Percentiles rank a stretch among this genome's conserved stretches.
Evolutionary conservation across 64 coral and sea anemone species (phyloP).

Genomic region (Cladopsammia gracilis): DNA sequence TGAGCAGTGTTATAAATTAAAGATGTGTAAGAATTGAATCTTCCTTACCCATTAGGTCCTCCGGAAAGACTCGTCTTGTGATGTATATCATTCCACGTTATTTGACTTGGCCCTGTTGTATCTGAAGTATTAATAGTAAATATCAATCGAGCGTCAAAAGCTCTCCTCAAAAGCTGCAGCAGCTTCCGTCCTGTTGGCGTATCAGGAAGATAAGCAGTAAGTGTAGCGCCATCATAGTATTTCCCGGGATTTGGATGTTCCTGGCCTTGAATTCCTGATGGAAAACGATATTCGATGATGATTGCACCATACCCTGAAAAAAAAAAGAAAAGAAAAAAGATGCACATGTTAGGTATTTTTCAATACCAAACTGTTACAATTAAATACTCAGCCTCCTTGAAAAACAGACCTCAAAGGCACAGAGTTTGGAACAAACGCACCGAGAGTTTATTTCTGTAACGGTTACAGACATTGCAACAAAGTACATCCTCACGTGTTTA

Average conservation of each 20-base stretch:
- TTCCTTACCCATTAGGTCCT: slow-evolving; percentile 57
- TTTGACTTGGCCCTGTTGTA: slow-evolving; percentile 55
- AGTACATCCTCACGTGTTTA: no score
- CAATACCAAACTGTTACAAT: no score
- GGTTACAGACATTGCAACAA: no score
- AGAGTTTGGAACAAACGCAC: no score
- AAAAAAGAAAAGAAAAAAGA: not conserved
- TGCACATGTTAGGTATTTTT: no score
- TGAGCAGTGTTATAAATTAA: no score
- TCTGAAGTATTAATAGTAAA: slow-evolving; percentile 77
- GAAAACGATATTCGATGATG: slow-evolving; percentile 63
- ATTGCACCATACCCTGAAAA: slow-evolving; percentile 52
- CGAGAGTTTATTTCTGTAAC: no score
- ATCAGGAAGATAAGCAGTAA: slow-evolving; percentile 75
- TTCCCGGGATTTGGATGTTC: slow-evolving; percentile 82
- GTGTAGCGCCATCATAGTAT: slow-evolving; percentile 36
- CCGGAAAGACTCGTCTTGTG: slow-evolving; percentile 75
- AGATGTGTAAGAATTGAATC: no score
- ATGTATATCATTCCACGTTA: slow-evolving; percentile 83
- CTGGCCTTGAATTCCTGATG: slow-evolving; percentile 58
- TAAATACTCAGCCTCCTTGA: no score
- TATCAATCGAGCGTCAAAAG: slow-evolving; percentile 69
- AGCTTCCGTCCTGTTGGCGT: slow-evolving; percentile 60
- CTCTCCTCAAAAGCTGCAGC: slow-evolving; percentile 56
- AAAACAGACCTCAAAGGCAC: no score